A percentile compares a stretch with the other conserved stretches of the same genome.
Conservation (phyloP, 2,888 invertebrate species). For the Noctua fimbriata region DNA sequence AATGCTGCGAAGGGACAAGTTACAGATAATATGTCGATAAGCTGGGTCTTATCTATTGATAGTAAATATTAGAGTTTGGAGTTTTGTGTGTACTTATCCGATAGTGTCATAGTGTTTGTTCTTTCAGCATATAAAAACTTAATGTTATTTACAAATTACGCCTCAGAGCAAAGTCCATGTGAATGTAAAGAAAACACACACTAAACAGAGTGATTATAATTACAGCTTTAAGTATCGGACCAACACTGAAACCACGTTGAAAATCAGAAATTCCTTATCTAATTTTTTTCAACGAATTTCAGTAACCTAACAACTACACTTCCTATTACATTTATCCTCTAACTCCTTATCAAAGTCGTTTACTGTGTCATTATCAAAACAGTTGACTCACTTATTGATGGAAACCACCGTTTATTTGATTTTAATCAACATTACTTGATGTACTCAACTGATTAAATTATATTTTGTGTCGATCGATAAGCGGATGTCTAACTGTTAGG, state of each 20-base stretch:
- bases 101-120: not conserved
- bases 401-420: constrained; percentile 12
- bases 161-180: not conserved
- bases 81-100: not conserved
- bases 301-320: not conserved
- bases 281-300: not conserved
- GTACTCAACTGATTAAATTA: constrained; percentile 37
- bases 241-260: not conserved
- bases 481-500: not conserved
- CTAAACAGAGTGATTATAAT: not conserved
- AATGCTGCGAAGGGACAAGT: constrained; percentile 44
- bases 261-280: not conserved
- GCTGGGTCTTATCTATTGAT: constrained; percentile 53
- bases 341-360: not conserved
- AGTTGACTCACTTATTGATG: not conserved
- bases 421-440: constrained; percentile 19
- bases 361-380: not conserved
- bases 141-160: not conserved
- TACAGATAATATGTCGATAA: constrained; percentile 46
- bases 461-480: constrained; percentile 14
- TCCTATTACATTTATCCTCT: not conserved
- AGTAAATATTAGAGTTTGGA: constrained; percentile 28
- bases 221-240: not conserved
- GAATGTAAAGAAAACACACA: not conserved
- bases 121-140: not conserved